Evolutionary conservation across 2,888 invertebrate genomes (phyloP), one percentile per base, ranked within the genome.

Genomic region (Meloe dianella): DNA sequence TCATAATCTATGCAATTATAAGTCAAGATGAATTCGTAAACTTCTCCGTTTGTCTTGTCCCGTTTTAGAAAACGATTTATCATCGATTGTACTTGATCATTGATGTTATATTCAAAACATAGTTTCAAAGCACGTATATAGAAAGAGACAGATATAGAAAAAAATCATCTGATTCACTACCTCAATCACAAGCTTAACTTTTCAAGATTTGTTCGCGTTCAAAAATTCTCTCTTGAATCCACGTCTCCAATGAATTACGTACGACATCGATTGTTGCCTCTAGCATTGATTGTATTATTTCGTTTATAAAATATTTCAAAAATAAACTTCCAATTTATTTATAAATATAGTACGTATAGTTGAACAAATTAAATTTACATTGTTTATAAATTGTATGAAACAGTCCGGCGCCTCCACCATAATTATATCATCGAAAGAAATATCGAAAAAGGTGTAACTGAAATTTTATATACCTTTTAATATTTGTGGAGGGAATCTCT

Each of bases 1-100:
- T 65, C 62, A 68, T 71, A 70, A 70, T 71, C 71, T 68, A 71
- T 71, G 71, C 69, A 71, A 71, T 71, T 71, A 69, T 70, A 66
- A 64, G 65, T 62, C 62, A 60, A 65, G 51, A 67, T 58, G 66
- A 62, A 61, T 64, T 65, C 58, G 65, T 66, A 24, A 12, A 51
- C 12, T 12, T 12, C 4, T 24, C 51, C 14, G 22, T 4, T 20
- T 47, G 3, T 20, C 47, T 22, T 22, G 22, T 22, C 12, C 51
- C 9, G 10, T 41, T 4, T 22, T 12, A 51, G 5, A 51, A 10
- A 17, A 51, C 22, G 12, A 51, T 51, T 51, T 12, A 51, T 32
- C 47, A 65, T 65, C 65, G 61, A 61, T 57, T 65, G 29, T 41
- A 29, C 57, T 57, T 60, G 58, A 57, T 57, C 47, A 35, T 47